These are phyloP conservation scores for Stenodema calcarata DNA, from an alignment of 2,888 invertebrate species.

Conservation along the genomic window DNA sequence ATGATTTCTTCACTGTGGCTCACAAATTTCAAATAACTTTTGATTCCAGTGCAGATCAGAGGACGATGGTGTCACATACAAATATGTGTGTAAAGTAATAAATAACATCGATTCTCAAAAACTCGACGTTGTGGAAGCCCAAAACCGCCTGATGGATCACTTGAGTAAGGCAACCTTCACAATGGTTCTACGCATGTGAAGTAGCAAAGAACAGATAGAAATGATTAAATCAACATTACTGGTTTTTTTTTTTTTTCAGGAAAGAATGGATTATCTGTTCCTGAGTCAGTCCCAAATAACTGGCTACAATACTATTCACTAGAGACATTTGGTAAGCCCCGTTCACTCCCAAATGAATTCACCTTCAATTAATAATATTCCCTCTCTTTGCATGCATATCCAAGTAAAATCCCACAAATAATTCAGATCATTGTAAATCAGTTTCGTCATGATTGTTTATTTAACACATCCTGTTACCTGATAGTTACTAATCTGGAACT, in stretches of 20 bases:
- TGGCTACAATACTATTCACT: not conserved
- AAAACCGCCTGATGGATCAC: slow-evolving; percentile 20
- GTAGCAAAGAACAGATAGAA: too few relatives aligned
- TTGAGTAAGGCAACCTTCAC: slow-evolving; percentile 24
- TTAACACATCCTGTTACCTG: too few relatives aligned
- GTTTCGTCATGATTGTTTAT: too few relatives aligned
- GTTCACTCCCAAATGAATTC: not conserved
- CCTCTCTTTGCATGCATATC: too few relatives aligned
- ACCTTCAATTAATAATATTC: too few relatives aligned
- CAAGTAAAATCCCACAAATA: too few relatives aligned
- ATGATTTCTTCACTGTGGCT: too few relatives aligned
- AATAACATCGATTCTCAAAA: slow-evolving; percentile 17
- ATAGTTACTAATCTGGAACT: too few relatives aligned
- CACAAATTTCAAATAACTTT: not conserved
- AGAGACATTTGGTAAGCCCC: slow-evolving; percentile 1
- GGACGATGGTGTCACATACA: not conserved
- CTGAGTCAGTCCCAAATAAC: not conserved
- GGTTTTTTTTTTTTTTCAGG: slow-evolving; percentile 8
- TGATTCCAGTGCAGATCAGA: not conserved
- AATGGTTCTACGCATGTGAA: too few relatives aligned
- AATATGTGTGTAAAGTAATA: slow-evolving; percentile 31
- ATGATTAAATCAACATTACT: not conserved
- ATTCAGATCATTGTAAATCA: too few relatives aligned
- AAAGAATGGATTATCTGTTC: not conserved
- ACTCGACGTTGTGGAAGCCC: not conserved